Evolutionary conservation across 2,888 invertebrate genomes (phyloP).

Genomic region (Conus canariensis): DNA sequence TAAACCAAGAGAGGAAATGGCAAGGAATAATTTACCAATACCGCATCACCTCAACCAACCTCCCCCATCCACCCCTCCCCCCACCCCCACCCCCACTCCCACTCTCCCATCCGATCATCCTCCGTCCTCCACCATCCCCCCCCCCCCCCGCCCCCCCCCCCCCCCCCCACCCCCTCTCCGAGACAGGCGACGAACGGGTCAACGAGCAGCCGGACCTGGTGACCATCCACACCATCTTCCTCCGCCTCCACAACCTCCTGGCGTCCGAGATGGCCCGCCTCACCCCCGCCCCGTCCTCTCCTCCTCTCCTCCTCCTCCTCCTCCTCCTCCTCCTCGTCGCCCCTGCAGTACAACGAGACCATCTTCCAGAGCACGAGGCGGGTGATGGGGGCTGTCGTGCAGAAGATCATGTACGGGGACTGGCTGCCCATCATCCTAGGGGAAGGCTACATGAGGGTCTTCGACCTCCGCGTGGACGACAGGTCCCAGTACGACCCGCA

Average conservation of each 20-base stretch:
- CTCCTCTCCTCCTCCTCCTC: background rate
- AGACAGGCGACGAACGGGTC: slow-evolving; percentile 33
- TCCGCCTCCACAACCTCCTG: slow-evolving; percentile 39
- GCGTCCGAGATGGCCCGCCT: slow-evolving; percentile 4
- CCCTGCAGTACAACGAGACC: background rate
- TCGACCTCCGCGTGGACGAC: background rate
- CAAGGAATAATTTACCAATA: background rate
- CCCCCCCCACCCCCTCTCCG: background rate
- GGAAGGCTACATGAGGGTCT: background rate
- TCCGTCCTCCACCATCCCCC: background rate
- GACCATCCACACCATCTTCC: slow-evolving; percentile 38
- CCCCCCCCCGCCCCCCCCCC: background rate
- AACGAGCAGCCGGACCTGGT: slow-evolving; percentile 39
- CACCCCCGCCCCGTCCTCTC: background rate
- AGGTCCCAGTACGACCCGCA: slow-evolving; percentile 16
- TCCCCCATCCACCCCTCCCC: background rate
- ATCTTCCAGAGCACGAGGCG: slow-evolving; percentile 41
- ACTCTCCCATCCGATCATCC: background rate
- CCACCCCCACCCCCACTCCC: background rate
- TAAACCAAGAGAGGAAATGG: too few relatives aligned
- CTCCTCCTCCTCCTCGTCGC: background rate
- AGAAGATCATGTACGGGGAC: slow-evolving; percentile 39
- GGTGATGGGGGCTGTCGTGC: slow-evolving; percentile 34
- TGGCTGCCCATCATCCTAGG: slow-evolving; percentile 42
- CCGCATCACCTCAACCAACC: too few relatives aligned